Base-by-base conservation (phyloP, 2,888 invertebrate genomes). In the Meteorus colon region DNA sequence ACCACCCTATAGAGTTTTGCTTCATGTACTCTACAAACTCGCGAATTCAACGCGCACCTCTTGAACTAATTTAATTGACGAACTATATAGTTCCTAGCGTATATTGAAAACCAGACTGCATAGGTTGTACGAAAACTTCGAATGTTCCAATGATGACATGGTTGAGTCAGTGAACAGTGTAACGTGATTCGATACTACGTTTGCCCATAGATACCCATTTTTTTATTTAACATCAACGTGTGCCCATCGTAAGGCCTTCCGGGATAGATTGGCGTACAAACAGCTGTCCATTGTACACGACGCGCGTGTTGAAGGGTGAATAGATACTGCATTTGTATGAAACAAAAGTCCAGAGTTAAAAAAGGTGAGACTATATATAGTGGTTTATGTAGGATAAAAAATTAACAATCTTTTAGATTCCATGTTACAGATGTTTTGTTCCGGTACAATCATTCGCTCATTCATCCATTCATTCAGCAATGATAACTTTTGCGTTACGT, bases 91-190 rank as follows among this genome's bases (percentile, higher is more conserved):
- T 19, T 19, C 6, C 19, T 55, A 5, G 55, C n/a, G 10, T 6
- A 55, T 55, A 19, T 19, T 55, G n/a, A 55, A 55, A 55, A 5
- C 19, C 4, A 19, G 14, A 24, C 5, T 19, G 1, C 5, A 6
- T 19, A 19, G 16, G 24, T 16, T 59, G 34, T n/a, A 69, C 34
- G n/a, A 34, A 19, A 2, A 19, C 55, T 27, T n/a, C 12, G n/a
- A 27, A 68, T 27, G 12, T 29, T 16, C 27, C 16, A 1, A n/a
- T 34, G 19, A 31, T 19, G 24, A 34, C 19, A 19, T 24, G 55
- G n/a, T n/a, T 19, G n/a, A 69, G 19, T 69, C 69, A 55, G 24
- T 69, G 55, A 69, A 31, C 24, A 69, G 69, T 34, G 24, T 59
- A 19, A 69, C 59, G 24, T 34, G 51, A 51, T 68, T 68, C n/a